Base-by-base conservation (phyloP, 2,888 invertebrate genomes). In the Mimas tiliae region DNA sequence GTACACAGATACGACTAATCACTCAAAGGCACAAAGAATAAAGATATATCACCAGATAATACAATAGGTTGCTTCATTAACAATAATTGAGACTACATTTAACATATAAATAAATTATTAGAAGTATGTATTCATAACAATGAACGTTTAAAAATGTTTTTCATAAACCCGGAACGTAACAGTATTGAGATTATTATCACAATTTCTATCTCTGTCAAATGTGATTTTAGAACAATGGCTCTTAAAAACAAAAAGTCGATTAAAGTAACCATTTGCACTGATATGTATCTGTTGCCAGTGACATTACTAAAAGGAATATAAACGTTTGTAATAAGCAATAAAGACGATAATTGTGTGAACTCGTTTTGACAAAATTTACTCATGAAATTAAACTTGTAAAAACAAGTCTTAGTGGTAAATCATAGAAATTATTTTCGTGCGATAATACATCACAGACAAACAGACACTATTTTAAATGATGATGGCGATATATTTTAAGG, bases 221-320 rank as follows among this genome's bases (percentile, higher is more conserved):
- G 74, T 71, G 70, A 76, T 74, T 70, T 58, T 69, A 75, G 79
- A 85, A 87, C 84, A 86, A 87, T 82, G 74, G 81, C 55, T 53
- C 77, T 75, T 71, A 68, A 74, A 50, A 77, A 77, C 75, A 81
- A 82, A 81, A 80, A 76, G 70, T 78, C 77, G 73, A 82, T 83
- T 81, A 73, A 70, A 78, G 6, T 69, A 74, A 74, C 73, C 67
- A 78, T 77, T 75, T 71, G 67, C 67, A 66, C 65, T 66, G 78
- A 77, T 74, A 66, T 62, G 63, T 69, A 75, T 77, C 70, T 68
- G 55, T 55, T 69, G 48, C 64, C 69, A 67, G 70, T 62, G 47
- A 63, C 47, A 53, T 68, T 19, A 63, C 63, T 6, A 62, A 63
- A 63, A 14, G 19, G 47, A 65, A 58, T 58, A 34, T 27, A 38